A percentile compares a stretch with the other conserved stretches of the same genome.
Evolutionary conservation across 2,797 vertebrate species (phyloP).

Genomic region (Poecilia picta): DNA sequence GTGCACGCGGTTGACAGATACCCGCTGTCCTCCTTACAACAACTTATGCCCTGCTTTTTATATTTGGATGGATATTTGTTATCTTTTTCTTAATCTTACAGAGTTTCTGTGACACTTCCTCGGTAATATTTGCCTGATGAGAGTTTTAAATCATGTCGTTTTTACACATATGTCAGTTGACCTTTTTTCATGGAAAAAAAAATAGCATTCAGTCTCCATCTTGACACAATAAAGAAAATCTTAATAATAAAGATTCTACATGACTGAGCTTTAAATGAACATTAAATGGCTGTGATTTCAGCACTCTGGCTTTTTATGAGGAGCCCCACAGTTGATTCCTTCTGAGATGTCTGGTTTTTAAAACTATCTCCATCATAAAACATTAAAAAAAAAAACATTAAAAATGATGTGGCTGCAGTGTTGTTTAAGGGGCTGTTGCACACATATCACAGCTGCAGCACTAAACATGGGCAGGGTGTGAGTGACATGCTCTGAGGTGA

Average conservation of each 20-base stretch:
- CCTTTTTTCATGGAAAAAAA: slow-evolving; percentile 5
- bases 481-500: slow-evolving; percentile 8
- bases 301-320: slow-evolving; percentile 23
- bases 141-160: slow-evolving; percentile 20
- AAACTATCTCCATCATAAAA: background rate
- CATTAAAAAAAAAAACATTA: slow-evolving; percentile 1
- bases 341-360: background rate
- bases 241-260: slow-evolving; percentile 16
- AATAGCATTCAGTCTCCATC: slow-evolving; percentile 23
- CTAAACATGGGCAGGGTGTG: slow-evolving; percentile 15
- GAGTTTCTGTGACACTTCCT: slow-evolving; percentile 17
- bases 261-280: slow-evolving; percentile 22
- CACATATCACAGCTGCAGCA: slow-evolving; percentile 25
- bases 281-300: slow-evolving; percentile 29
- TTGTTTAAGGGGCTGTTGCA: slow-evolving; percentile 20
- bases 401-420: slow-evolving; percentile 11
- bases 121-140: slow-evolving; percentile 1
- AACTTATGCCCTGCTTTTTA: slow-evolving; percentile 50
- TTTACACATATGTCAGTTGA: slow-evolving; percentile 28
- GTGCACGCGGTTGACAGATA: slow-evolving; percentile 36
- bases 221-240: slow-evolving; percentile 44
- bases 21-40: slow-evolving; percentile 34
- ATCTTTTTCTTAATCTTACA: slow-evolving; percentile 16
- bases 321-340: slow-evolving; percentile 11
- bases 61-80: slow-evolving; percentile 33